Evolutionary conservation across 2,888 invertebrate genomes (phyloP).

Genomic region (Lottia scabra): DNA sequence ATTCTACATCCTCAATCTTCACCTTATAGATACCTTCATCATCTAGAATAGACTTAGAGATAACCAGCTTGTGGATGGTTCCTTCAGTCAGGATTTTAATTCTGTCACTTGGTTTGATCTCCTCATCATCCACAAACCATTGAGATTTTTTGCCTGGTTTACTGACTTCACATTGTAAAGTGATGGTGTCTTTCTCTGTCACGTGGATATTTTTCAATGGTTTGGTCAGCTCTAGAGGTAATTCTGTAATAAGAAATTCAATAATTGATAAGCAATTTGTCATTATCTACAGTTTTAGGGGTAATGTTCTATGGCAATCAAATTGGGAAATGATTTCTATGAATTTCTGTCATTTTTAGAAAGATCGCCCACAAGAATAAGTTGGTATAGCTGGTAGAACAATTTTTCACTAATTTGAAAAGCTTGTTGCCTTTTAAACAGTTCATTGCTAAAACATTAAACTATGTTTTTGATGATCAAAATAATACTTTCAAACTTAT

Average conservation of each 20-base stretch:
- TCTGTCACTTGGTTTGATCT: slow-evolving; percentile 49
- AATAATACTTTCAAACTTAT: no score
- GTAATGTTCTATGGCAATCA: no score
- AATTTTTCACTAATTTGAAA: no score
- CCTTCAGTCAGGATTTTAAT: slow-evolving; percentile 54
- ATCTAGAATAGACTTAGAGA: slow-evolving; percentile 55
- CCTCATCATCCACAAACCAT: slow-evolving; percentile 66
- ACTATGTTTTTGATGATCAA: no score
- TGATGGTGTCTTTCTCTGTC: slow-evolving; percentile 53
- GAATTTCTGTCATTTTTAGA: no score
- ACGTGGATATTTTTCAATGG: slow-evolving; percentile 58
- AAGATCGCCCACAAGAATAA: no score
- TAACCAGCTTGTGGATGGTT: slow-evolving; percentile 54
- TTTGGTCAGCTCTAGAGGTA: slow-evolving; percentile 50
- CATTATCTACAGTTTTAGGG: no score
- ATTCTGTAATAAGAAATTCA: slow-evolving; percentile 39
- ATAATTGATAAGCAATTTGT: no score
- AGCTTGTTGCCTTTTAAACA: no score
- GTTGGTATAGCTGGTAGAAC: no score
- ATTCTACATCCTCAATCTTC: slow-evolving; percentile 53
- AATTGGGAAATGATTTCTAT: no score
- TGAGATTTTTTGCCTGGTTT: slow-evolving; percentile 57
- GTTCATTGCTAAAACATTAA: no score
- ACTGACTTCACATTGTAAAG: slow-evolving; percentile 61
- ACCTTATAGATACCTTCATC: slow-evolving; percentile 67